Evolutionary conservation across 2,888 invertebrate genomes (phyloP).

Genomic region (Phengaris arion): DNA sequence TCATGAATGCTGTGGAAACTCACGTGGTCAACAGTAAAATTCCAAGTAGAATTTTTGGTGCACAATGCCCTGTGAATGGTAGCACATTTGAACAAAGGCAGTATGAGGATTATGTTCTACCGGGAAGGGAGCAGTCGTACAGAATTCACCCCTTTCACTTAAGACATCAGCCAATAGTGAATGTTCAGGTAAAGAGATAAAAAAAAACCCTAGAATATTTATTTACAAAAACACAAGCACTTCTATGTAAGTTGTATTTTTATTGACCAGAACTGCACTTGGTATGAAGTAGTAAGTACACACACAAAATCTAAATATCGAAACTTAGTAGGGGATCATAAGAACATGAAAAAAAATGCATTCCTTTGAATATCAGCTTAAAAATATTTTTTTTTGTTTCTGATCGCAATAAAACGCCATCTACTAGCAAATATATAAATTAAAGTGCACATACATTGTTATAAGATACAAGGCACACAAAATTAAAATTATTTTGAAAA

Average conservation of each 20-base stretch:
- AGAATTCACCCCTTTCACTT: slow-evolving; percentile 74
- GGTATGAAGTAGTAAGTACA: no score
- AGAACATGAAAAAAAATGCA: no score
- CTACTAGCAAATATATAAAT: not conserved
- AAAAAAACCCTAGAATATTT: no score
- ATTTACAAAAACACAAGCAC: no score
- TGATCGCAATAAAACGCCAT: not conserved
- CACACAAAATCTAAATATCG: no score
- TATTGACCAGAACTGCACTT: no score
- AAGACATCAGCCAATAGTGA: slow-evolving; percentile 53
- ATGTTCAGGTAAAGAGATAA: slow-evolving; percentile 51
- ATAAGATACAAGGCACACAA: no score
- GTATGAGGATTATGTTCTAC: slow-evolving; percentile 81
- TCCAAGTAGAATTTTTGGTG: slow-evolving; percentile 63
- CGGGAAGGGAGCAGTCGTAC: slow-evolving; percentile 72
- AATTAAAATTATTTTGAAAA: no score
- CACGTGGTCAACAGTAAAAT: slow-evolving; percentile 59
- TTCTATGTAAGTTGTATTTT: no score
- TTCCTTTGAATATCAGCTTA: no score
- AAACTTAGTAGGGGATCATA: no score
- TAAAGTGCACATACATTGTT: no score
- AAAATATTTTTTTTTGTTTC: not conserved
- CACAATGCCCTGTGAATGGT: slow-evolving; percentile 63
- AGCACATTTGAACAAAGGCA: slow-evolving; percentile 58
- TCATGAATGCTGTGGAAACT: slow-evolving; percentile 54